phyloP scores from a whole-genome alignment of 2,888 invertebrate species.

The Meiosimyza platycephala region DNA sequence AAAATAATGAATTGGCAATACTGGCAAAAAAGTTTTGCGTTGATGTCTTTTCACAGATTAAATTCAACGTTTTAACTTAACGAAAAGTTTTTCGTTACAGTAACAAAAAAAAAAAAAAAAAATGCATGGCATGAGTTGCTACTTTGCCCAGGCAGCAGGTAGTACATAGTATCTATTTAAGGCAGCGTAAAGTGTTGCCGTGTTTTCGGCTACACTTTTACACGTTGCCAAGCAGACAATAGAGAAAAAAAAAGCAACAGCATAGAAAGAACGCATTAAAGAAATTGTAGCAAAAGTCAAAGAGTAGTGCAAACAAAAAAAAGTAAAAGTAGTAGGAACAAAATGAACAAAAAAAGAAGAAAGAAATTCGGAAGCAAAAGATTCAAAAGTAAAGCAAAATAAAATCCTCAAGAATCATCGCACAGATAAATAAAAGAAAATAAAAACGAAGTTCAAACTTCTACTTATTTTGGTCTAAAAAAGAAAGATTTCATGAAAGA shows the following conservation, averaged over 20 bases:
- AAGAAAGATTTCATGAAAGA: neutral
- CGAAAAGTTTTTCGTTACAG: constrained; percentile 17
- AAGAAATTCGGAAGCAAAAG: neutral
- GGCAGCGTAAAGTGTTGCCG: constrained; percentile 3
- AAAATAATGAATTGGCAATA: constrained; percentile 49
- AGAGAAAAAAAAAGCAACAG: no score
- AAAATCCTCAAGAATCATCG: neutral
- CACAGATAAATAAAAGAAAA: neutral
- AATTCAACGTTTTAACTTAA: constrained; percentile 46
- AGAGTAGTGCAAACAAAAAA: neutral
- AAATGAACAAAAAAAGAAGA: no score
- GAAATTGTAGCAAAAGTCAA: constrained; percentile 9
- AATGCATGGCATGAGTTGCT: neutral
- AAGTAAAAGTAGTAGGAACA: neutral
- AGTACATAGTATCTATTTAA: no score
- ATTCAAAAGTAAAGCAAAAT: neutral
- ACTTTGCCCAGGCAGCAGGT: constrained; percentile 17
- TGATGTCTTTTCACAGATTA: constrained; percentile 42
- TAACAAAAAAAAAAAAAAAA: no score
- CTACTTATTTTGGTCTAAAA: neutral
- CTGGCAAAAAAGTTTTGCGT: constrained; percentile 41
- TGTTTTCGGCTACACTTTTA: neutral
- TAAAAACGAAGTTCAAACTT: neutral
- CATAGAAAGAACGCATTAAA: neutral
- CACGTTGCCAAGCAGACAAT: neutral